phyloP scores from a whole-genome alignment of 2,888 invertebrate genomes.

The Mamestra brassicae region DNA sequence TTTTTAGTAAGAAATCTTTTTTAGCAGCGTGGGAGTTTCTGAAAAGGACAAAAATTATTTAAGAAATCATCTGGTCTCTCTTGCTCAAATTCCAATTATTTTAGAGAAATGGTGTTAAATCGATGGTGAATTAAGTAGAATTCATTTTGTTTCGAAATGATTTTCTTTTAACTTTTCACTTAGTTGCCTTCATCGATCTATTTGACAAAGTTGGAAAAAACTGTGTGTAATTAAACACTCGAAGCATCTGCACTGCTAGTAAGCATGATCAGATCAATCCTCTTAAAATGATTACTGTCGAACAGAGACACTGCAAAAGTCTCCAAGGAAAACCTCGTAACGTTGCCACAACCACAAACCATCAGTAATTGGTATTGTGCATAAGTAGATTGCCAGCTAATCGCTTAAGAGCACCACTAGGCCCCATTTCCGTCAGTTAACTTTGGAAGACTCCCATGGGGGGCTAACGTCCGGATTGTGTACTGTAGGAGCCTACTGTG shows the following conservation, averaged over 20 bases:
- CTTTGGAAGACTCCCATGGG: conserved; percentile 31
- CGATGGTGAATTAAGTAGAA: too few relatives aligned
- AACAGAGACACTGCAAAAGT: background rate
- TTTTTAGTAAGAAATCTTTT: conserved; percentile 2
- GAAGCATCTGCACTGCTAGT: too few relatives aligned
- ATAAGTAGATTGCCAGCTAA: conserved; percentile 42
- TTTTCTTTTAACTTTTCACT: too few relatives aligned
- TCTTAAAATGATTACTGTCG: background rate
- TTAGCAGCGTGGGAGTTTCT: background rate
- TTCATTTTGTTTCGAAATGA: too few relatives aligned
- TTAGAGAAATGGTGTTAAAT: too few relatives aligned
- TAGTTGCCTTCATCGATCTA: too few relatives aligned
- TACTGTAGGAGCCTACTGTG: background rate
- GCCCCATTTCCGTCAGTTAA: conserved; percentile 32
- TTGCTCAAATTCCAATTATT: too few relatives aligned
- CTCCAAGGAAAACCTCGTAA: background rate
- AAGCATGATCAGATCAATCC: background rate
- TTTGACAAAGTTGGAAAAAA: too few relatives aligned
- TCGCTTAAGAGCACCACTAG: conserved; percentile 33
- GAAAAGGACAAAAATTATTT: too few relatives aligned
- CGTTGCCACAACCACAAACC: conserved; percentile 1
- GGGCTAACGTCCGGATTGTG: conserved; percentile 7
- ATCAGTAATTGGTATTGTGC: conserved; percentile 27
- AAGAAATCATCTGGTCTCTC: too few relatives aligned
- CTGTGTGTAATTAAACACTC: too few relatives aligned